Conservation (phyloP, 2,888 invertebrate species). For the Acanthacorydalis orientalis region DNA sequence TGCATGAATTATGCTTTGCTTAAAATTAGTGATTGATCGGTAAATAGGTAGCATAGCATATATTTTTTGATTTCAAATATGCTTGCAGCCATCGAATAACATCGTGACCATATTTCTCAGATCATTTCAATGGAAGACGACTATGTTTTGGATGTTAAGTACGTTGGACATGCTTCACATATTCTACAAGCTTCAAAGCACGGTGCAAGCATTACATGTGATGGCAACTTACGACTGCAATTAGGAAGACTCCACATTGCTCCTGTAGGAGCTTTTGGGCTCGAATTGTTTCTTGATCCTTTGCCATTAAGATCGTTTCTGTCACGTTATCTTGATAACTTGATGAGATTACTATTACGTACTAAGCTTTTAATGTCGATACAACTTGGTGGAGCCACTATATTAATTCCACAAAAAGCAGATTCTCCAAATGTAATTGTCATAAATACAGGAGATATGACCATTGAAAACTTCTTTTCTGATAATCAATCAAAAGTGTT, state of each 20-base stretch:
- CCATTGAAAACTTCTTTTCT: constrained; percentile 61
- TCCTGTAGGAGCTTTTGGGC: not conserved
- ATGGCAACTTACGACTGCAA: constrained; percentile 52
- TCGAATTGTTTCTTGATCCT: not conserved
- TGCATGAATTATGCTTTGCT: no score
- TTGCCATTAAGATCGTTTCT: not conserved
- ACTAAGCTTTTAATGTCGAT: constrained; percentile 28
- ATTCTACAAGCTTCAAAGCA: constrained; percentile 29
- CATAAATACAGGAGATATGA: constrained; percentile 59
- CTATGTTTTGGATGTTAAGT: constrained; percentile 62
- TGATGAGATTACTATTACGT: not conserved
- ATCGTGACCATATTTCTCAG: constrained; percentile 22
- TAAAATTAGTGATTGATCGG: no score
- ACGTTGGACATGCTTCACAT: constrained; percentile 48
- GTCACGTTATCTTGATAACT: not conserved
- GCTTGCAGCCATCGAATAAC: no score
- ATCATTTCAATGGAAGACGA: constrained; percentile 63
- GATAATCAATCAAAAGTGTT: constrained; percentile 32
- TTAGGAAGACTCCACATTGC: constrained; percentile 53
- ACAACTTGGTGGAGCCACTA: constrained; percentile 54
- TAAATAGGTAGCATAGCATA: no score
- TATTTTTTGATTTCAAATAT: no score
- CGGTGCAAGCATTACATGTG: constrained; percentile 35
- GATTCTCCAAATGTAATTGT: constrained; percentile 61
- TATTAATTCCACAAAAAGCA: constrained; percentile 62